phyloP scores from a whole-genome alignment of 2,113 vertebrate genomes.

The Haemorhous mexicanus region DNA sequence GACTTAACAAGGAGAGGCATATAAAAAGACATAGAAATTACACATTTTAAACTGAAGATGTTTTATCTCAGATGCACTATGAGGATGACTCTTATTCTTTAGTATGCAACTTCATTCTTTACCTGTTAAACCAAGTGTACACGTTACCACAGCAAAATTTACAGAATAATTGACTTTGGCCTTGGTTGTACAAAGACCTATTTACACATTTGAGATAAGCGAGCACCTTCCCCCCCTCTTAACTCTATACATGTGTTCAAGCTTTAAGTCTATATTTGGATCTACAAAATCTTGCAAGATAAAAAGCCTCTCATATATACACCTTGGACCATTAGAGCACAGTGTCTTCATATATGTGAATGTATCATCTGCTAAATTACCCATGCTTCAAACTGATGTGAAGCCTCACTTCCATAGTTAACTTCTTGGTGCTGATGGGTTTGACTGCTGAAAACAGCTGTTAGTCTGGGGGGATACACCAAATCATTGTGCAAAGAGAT shows the following conservation, averaged over 20 bases:
- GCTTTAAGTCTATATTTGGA: constrained; percentile 38
- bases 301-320: constrained; percentile 59
- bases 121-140: constrained; percentile 26
- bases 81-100: constrained; percentile 4
- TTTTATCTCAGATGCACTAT: constrained; percentile 4
- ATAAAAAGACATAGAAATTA: constrained; percentile 45
- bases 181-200: constrained; percentile 36
- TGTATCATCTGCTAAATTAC: not conserved
- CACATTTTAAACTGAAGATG: not conserved
- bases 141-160: constrained; percentile 57
- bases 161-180: constrained; percentile 44
- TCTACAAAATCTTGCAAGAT: constrained; percentile 54
- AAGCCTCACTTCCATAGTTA: not conserved
- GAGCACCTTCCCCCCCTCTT: constrained; percentile 42
- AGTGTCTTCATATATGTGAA: not conserved
- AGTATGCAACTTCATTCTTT: constrained; percentile 7
- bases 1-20: not conserved
- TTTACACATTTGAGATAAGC: constrained; percentile 58
- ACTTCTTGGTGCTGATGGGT: not conserved
- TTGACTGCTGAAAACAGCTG: not conserved
- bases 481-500: not conserved
- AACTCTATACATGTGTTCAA: constrained; percentile 63
- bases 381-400: not conserved
- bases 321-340: constrained; percentile 25
- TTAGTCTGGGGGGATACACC: not conserved